phyloP scores from a whole-genome alignment of 2,113 vertebrate genomes.

The Salminus brasiliensis region DNA sequence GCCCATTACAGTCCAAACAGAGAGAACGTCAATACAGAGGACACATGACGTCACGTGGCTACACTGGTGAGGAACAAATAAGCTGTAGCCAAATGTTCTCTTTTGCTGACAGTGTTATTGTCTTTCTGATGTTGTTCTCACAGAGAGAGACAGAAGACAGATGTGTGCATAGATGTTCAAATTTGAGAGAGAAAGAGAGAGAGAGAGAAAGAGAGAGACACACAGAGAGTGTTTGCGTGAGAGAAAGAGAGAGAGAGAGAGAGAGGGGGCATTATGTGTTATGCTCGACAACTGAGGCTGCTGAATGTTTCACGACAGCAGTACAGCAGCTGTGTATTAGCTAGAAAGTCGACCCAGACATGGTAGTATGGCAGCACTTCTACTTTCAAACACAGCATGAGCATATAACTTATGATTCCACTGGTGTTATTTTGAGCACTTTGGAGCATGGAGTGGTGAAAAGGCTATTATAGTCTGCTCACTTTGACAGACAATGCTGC shows the following conservation, averaged over 20 bases:
- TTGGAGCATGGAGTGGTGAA: constrained; percentile 9
- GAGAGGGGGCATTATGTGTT: background rate
- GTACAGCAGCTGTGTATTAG: background rate
- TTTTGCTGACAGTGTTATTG: background rate
- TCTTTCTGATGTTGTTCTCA: background rate
- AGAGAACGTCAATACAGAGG: constrained; percentile 48
- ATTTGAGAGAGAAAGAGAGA: background rate
- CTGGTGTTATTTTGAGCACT: background rate
- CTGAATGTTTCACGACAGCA: background rate
- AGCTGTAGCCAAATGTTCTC: constrained; percentile 6
- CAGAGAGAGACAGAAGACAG: too few species aligned
- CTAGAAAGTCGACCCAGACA: background rate
- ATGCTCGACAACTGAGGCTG: background rate
- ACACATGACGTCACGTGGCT: constrained; percentile 44
- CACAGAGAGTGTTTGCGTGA: too few species aligned
- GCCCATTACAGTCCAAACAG: constrained; percentile 19
- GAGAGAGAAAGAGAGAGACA: too few species aligned
- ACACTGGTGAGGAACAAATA: constrained; percentile 24
- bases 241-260: background rate
- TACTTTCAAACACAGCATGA: background rate
- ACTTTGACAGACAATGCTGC: constrained; percentile 24
- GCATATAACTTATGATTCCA: background rate
- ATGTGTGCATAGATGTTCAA: too few species aligned
- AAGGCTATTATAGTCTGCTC: constrained; percentile 1
- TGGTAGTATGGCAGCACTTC: background rate